A percentile compares a stretch with the other conserved stretches of the same genome.
Conservation (phyloP, 1,140 invertebrate genomes). For the Drosophila athabasca region DNA sequence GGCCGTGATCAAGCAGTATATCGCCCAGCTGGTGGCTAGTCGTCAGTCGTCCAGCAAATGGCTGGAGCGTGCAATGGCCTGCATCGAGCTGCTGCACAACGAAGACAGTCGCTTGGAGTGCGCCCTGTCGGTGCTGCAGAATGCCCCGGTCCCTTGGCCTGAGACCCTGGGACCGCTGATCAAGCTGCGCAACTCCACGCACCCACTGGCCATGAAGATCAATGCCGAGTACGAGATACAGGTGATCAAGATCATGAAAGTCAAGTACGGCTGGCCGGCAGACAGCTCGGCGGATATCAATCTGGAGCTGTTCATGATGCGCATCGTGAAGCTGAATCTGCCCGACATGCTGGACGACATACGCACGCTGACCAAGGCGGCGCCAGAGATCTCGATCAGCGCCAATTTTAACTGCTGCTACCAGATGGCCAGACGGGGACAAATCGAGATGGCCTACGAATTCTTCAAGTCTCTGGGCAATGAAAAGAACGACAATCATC, state of each 20-base stretch:
- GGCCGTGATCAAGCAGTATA: slow-evolving; percentile 72
- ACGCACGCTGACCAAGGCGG: slow-evolving; percentile 62
- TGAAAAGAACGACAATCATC: slow-evolving; percentile 43
- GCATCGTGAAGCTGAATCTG: slow-evolving; percentile 73
- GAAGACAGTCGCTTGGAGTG: slow-evolving; percentile 76
- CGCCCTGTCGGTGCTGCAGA: slow-evolving; percentile 70
- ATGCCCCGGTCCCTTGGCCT: slow-evolving; percentile 77
- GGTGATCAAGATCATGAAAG: slow-evolving; percentile 81
- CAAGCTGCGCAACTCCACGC: slow-evolving; percentile 70
- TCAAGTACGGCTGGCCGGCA: slow-evolving; percentile 80
- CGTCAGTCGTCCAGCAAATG: slow-evolving; percentile 66
- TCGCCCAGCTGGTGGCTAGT: slow-evolving; percentile 67
- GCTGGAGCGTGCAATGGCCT: slow-evolving; percentile 72
- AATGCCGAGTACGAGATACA: slow-evolving; percentile 79
- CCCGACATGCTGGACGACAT: slow-evolving; percentile 81
- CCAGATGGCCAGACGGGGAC: slow-evolving; percentile 68
- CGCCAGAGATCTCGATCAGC: slow-evolving; percentile 54
- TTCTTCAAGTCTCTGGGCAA: slow-evolving; percentile 63
- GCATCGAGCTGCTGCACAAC: slow-evolving; percentile 75
- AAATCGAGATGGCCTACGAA: slow-evolving; percentile 68
- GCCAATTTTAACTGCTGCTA: slow-evolving; percentile 79
- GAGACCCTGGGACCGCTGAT: slow-evolving; percentile 63
- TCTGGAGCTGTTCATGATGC: slow-evolving; percentile 70
- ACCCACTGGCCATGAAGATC: slow-evolving; percentile 74
- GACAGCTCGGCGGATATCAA: slow-evolving; percentile 67